Evolutionary conservation across 2,113 vertebrate genomes (phyloP), one percentile per base, ranked within the genome.

Genomic region (Rhabdornis inornatus): DNA sequence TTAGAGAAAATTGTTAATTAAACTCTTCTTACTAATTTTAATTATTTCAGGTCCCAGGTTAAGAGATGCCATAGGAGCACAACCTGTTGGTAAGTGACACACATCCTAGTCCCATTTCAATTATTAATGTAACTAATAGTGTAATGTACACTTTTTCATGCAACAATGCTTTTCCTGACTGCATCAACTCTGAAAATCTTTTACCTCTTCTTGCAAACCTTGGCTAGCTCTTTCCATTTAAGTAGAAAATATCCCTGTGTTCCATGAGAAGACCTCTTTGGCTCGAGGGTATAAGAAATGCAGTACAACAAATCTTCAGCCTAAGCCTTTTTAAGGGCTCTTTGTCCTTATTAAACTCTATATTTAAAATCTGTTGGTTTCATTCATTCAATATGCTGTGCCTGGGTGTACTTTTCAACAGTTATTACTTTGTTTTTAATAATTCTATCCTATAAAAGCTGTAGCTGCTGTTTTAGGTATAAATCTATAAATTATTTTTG

Each of bases 31-130:
- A 37, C 56, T 86, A 44, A 93, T 81, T 92, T 66, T 11, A 70
- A 44, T 22, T 77, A 4, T 89, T 93, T 93, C 83, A 97, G 92
- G 31, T 94, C 2, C 0, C 76, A 89, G 89, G 64, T 0, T 24
- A 35, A 74, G 21, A 75, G 12, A 3, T 4, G 13, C 7, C 2
- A 0, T 1, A 8, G 25, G 3, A 92, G 3, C 11, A 35, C 45
- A n/a, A 30, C n/a, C 33, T 50, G 0, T 28, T 44, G 75, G 95
- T 97, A 52, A 94, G 92, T 78, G 66, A 50, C 50, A 31, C n/a
- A 42, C 21, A 10, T 14, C 20, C 25, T 10, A 31, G 4, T 65
- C 35, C 31, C 8, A 45, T 77, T 86, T 56, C 70, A 70, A 37
- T 70, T 59, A 47, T 39, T 31, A 53, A 33, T 63, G 4, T 27